Evolutionary conservation across 37 sponge, comb jelly and placozoan genomes (phyloP), one percentile per base, ranked within the genome.

Genomic region (Halichondria panicea): DNA sequence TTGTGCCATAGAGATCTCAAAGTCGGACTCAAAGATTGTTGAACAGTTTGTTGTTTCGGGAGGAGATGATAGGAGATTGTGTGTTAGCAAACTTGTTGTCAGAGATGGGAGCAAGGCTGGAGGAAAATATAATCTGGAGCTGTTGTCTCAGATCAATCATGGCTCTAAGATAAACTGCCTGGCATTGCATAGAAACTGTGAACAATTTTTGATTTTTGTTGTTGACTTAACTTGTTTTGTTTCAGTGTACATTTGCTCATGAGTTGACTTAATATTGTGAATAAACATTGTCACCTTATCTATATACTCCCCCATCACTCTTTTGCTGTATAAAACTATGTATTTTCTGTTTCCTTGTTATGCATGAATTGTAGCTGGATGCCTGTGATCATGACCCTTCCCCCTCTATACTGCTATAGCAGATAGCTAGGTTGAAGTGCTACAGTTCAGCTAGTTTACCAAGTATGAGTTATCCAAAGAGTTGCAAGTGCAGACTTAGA

Each of bases 51-150:
- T 83, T 35, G 59, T 89, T 31, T 89, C 90, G 1, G 90, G 80
- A 9, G 90, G 90, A 15, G 84, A 89, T 79, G 90, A 89, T 66
- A 60, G 80, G 9, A 83, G 55, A 27, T 55, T 89, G 4, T 43
- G 73, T 48, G 28, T 81, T 2, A 35, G 30, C 43, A 24, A 43
- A 35, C 0, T 87, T 7, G 50, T 22, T 32, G 69, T 18, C 22
- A 37, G 68, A 64, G 30, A 46, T 6, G 19, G n/a, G n/a, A n/a
- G n/a, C n/a, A n/a, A n/a, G n/a, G n/a, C n/a, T n/a, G n/a, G n/a
- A n/a, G n/a, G n/a, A n/a, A n/a, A n/a, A n/a, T n/a, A n/a, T n/a
- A n/a, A n/a, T n/a, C n/a, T n/a, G n/a, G n/a, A n/a, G n/a, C n/a
- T n/a, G n/a, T n/a, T n/a, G n/a, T n/a, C n/a, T n/a, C 8, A 55